phyloP scores from a whole-genome alignment of 2,888 invertebrate genomes.

The Pseudanteris insignis region DNA sequence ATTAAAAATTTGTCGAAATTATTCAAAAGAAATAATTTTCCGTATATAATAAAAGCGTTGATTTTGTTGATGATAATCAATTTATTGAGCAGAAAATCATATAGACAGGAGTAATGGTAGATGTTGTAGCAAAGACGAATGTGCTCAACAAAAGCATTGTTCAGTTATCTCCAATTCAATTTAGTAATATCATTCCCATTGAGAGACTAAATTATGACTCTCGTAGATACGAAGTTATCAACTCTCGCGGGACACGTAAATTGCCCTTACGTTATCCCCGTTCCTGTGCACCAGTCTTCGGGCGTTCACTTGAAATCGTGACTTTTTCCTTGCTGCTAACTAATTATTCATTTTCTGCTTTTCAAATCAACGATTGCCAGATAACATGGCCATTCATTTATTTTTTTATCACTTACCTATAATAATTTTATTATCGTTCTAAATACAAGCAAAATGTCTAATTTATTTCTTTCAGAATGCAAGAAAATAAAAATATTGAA shows the following conservation, averaged over 20 bases:
- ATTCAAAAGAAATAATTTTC: too few relatives aligned
- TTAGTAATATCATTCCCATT: constrained; percentile 64
- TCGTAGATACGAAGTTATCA: constrained; percentile 65
- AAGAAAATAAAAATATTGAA: too few relatives aligned
- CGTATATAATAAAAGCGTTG: too few relatives aligned
- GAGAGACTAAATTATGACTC: constrained; percentile 65
- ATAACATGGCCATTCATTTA: too few relatives aligned
- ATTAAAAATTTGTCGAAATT: too few relatives aligned
- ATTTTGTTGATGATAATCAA: too few relatives aligned
- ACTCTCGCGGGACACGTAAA: constrained; percentile 65
- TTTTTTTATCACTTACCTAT: too few relatives aligned
- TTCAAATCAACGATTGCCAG: constrained; percentile 26
- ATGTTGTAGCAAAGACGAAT: constrained; percentile 45
- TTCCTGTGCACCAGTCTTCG: constrained; percentile 45
- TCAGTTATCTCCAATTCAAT: constrained; percentile 66
- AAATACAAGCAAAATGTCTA: too few relatives aligned
- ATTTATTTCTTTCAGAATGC: too few relatives aligned
- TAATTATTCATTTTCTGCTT: constrained; percentile 60
- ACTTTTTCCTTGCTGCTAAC: constrained; percentile 49
- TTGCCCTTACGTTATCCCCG: constrained; percentile 61
- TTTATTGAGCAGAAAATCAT: too few relatives aligned
- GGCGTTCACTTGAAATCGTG: constrained; percentile 46
- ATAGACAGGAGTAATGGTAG: constrained; percentile 26
- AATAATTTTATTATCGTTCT: too few relatives aligned
- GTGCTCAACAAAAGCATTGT: constrained; percentile 54